Conservation (phyloP, 1,140 invertebrate species). For the Drosophila sulfurigaster region DNA sequence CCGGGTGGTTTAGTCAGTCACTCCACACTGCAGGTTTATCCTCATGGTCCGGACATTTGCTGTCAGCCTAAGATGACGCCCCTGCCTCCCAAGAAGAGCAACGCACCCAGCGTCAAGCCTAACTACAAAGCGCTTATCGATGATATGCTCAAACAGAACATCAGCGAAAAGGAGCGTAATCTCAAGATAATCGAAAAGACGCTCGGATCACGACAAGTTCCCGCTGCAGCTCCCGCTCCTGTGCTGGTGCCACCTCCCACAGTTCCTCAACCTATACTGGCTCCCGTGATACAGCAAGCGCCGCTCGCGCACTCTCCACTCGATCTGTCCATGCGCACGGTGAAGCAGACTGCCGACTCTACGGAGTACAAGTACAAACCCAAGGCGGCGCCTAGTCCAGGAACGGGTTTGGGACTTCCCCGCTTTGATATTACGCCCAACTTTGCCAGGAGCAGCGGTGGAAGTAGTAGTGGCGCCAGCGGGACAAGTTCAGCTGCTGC, state of each 20-base stretch:
- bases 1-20: conserved; percentile 5
- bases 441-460: conserved; percentile 84
- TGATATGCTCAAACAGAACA: conserved; percentile 69
- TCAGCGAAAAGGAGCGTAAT: conserved; percentile 79
- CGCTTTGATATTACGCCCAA: conserved; percentile 88
- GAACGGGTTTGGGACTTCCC: conserved; percentile 56
- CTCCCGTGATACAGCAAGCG: conserved; percentile 1
- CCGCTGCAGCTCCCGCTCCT: neutral
- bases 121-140: conserved; percentile 79
- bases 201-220: conserved; percentile 48
- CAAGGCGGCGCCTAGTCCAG: conserved; percentile 77
- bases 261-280: neutral
- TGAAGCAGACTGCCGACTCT: conserved; percentile 93
- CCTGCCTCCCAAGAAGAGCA: conserved; percentile 31
- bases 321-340: conserved; percentile 93
- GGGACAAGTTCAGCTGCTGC: neutral
- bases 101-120: conserved; percentile 54
- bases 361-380: conserved; percentile 89
- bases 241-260: neutral
- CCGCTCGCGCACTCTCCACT: conserved; percentile 88
- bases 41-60: conserved; percentile 71
- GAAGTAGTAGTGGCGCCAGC: conserved; percentile 5
- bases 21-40: conserved; percentile 68
- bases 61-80: conserved; percentile 40
- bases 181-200: conserved; percentile 82